phyloP scores from a whole-genome alignment of 1,140 invertebrate genomes.

The Ceratitis capitata region DNA sequence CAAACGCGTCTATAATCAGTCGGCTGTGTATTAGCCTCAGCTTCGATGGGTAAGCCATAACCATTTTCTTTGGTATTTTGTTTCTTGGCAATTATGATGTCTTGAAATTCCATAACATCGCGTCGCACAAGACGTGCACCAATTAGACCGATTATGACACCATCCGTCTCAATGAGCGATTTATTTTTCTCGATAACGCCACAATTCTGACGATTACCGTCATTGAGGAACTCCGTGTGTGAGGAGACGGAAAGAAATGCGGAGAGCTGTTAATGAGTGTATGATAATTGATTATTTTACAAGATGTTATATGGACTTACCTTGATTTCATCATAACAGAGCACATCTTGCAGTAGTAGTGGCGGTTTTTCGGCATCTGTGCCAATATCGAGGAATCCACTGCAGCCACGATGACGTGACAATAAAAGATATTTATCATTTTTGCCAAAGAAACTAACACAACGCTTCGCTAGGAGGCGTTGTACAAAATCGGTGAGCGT shows the following conservation, averaged over 20 bases:
- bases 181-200: conserved; percentile 64
- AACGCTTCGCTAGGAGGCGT: conserved; percentile 67
- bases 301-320: background rate
- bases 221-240: conserved; percentile 72
- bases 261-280: conserved; percentile 59
- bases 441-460: conserved; percentile 66
- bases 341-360: conserved; percentile 68
- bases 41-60: conserved; percentile 52
- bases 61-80: conserved; percentile 68
- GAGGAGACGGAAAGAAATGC: conserved; percentile 72
- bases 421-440: conserved; percentile 66
- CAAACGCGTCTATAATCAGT: conserved; percentile 44
- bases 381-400: conserved; percentile 69
- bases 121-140: conserved; percentile 66
- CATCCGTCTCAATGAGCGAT: conserved; percentile 52
- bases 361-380: conserved; percentile 55
- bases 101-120: conserved; percentile 70
- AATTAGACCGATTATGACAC: conserved; percentile 65
- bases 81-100: conserved; percentile 66
- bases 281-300: background rate
- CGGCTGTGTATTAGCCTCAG: background rate
- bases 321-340: conserved; percentile 62
- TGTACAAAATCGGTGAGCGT: conserved; percentile 67
- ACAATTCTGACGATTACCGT: conserved; percentile 69
- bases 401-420: conserved; percentile 62